Percentiles rank a stretch among this genome's conserved stretches.
Conservation (phyloP, 2,888 invertebrate species). For the Athalia rosae region DNA sequence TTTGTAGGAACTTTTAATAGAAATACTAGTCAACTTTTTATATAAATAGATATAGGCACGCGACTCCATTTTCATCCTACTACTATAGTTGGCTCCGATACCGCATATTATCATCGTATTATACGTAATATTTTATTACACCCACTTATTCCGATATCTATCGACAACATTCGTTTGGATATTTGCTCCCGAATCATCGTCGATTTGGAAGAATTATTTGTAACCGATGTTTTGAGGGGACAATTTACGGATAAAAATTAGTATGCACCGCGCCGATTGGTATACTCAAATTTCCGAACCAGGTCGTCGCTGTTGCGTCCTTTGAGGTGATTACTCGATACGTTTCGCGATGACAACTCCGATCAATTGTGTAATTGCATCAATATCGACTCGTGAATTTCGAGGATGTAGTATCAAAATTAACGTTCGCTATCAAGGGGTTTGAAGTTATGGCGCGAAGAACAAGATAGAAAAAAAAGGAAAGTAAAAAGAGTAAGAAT, state of each 20-base stretch:
- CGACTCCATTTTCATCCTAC: slow-evolving; percentile 6
- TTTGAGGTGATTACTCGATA: slow-evolving; percentile 33
- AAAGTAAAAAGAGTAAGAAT: too few relatives aligned
- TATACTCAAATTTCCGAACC: slow-evolving; percentile 1
- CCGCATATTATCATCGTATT: not conserved
- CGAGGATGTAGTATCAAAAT: too few relatives aligned
- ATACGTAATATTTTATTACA: not conserved
- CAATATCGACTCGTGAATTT: too few relatives aligned
- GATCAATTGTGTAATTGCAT: slow-evolving; percentile 24
- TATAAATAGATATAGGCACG: slow-evolving; percentile 31
- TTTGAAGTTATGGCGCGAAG: too few relatives aligned
- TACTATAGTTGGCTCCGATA: slow-evolving; percentile 34
- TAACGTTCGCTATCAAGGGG: too few relatives aligned
- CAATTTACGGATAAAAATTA: too few relatives aligned
- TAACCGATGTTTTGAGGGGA: too few relatives aligned
- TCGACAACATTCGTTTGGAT: too few relatives aligned
- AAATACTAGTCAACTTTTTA: slow-evolving; percentile 34
- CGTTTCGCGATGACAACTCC: slow-evolving; percentile 27
- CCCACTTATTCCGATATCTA: not conserved
- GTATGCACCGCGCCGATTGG: too few relatives aligned
- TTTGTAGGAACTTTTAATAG: slow-evolving; percentile 21
- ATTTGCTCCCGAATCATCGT: too few relatives aligned
- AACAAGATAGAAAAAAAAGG: too few relatives aligned
- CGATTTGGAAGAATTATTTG: too few relatives aligned
- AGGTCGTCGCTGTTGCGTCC: not conserved